These are phyloP conservation scores for Ictalurus punctatus DNA, from an alignment of 2,113 vertebrate genomes.

Conservation along the genomic window DNA sequence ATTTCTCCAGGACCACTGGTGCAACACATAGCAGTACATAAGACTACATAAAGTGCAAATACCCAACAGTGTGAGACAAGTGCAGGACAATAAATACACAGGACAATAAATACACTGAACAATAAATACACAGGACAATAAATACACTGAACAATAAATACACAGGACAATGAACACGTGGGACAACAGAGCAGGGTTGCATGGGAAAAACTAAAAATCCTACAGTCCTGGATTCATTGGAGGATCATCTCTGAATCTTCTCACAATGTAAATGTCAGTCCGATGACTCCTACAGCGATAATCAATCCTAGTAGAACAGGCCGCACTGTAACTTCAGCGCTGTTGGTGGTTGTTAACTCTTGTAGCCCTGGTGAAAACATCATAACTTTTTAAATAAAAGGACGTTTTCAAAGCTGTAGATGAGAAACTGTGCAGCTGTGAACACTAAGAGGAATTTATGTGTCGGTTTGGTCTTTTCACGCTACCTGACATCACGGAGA, in stretches of 20 bases:
- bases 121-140: neutral
- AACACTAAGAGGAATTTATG: neutral
- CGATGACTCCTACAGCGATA: neutral
- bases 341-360: neutral
- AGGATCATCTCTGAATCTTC: too few species aligned
- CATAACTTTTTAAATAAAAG: too few species aligned
- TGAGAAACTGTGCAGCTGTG: neutral
- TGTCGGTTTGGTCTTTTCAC: too few species aligned
- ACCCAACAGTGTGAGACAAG: neutral
- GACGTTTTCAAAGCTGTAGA: neutral
- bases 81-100: neutral
- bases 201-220: too few species aligned
- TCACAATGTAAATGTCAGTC: neutral
- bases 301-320: neutral
- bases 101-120: too few species aligned
- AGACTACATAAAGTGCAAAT: neutral
- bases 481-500: too few species aligned
- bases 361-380: neutral
- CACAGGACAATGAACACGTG: neutral
- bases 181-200: too few species aligned
- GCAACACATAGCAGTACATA: neutral
- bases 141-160: neutral
- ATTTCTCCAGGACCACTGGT: too few species aligned
- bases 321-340: neutral
- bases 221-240: neutral